Base-by-base conservation (phyloP, 1,140 invertebrate genomes). In the Dendrolimus kikuchii region DNA sequence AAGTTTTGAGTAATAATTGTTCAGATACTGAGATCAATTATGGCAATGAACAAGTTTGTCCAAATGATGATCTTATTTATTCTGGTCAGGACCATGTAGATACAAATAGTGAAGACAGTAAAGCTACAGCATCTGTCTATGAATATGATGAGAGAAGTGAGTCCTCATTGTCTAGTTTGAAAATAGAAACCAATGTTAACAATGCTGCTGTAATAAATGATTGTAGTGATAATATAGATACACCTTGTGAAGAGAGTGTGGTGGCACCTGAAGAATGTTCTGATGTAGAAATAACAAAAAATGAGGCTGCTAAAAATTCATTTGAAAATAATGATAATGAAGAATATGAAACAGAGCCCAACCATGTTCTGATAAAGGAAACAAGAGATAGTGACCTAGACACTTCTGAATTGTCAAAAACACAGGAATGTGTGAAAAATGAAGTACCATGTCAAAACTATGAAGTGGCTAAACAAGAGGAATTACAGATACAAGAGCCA, bases 111-210 rank as follows among this genome's bases (percentile, higher is more conserved):
- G 80, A 86, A 66, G 81, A 87, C 49, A 84, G 79, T 49, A 82
- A 85, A 68, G 79, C 79, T 37, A 86, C 79, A 46, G 59, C 74
- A 40, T 78, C 77, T 46, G 71, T 75, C 51, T 86, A 83, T 72
- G 80, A 86, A 52, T 85, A 81, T 82, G 83, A 86, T 71, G 81
- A 81, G 45, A 71, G 65, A 56, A 85, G 80, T 75, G 71, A 77
- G 49, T 83, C 83, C 50, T 83, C 80, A 44, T 66, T 82, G 51
- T 81, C 78, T 36, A 86, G 83, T 60, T 68, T 83, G 51, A 84
- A 83, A 71, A 80, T 82, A 57, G 80, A 83, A 51, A 74, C 49
- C 40, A 75, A 70, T 64, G 51, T 74, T 41, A 75, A 73, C 61
- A 76, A 71, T 70, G 68, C 74, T 8, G 60, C 64, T 41, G 50